Evolutionary conservation across 53 echinoderm and acorn worm species (phyloP).

Genomic region (Apostichopus leukothele): DNA sequence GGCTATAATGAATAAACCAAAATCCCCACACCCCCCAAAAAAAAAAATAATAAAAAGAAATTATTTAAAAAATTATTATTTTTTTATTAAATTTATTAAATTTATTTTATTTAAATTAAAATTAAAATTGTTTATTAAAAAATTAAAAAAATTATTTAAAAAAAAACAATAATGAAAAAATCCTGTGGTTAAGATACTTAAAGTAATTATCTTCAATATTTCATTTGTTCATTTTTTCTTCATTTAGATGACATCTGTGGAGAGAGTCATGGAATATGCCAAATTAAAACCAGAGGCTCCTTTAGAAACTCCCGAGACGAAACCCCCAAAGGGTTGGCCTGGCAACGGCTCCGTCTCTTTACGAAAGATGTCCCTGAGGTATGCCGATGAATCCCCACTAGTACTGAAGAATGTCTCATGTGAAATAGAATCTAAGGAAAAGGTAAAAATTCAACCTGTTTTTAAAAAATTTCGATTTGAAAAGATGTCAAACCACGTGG

Average conservation of each 20-base stretch:
- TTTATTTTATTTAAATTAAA: too few relatives aligned
- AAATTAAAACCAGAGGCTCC: constrained; percentile 83
- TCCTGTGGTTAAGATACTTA: neutral
- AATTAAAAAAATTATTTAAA: too few relatives aligned
- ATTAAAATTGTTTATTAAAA: too few relatives aligned
- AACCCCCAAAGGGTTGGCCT: constrained; percentile 74
- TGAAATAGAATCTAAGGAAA: constrained; percentile 75
- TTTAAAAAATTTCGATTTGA: neutral
- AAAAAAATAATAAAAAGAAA: too few relatives aligned
- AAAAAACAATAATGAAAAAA: neutral
- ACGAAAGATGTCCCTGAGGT: constrained; percentile 66
- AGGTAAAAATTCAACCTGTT: constrained; percentile 49
- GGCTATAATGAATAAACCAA: neutral
- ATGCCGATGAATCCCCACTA: constrained; percentile 64
- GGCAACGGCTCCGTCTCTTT: constrained; percentile 70
- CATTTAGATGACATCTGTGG: constrained; percentile 89
- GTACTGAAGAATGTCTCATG: constrained; percentile 69
- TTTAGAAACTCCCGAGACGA: constrained; percentile 50
- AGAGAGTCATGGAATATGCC: constrained; percentile 85
- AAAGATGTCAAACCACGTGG: too few relatives aligned
- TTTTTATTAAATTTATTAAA: too few relatives aligned
- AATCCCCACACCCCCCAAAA: neutral
- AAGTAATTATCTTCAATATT: neutral
- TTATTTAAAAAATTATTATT: too few relatives aligned
- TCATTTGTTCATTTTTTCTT: neutral